Base-by-base conservation (phyloP, 2,113 vertebrate genomes). In the Daphoenositta chrysoptera region DNA sequence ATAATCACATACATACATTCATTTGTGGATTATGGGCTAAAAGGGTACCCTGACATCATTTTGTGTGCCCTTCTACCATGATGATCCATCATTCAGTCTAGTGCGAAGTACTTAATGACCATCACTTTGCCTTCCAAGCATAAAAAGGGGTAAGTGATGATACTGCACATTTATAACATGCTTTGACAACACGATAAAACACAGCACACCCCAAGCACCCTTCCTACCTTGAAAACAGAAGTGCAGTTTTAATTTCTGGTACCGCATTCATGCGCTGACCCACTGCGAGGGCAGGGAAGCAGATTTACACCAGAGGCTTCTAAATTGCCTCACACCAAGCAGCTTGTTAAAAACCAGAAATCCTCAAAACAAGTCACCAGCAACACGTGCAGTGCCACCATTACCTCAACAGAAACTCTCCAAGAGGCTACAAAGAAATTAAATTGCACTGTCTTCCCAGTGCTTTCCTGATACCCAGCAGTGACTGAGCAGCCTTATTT, bases 191-290 rank as follows among this genome's bases (percentile, higher is more conserved):
- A 69, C 4, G 5, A 44, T 60, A 66, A 89, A 87, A 81, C 7
- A 87, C 47, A 75, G 44, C 17, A 37, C 6, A 28, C 3, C 16
- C 8, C 22, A 68, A 64, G 16, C 30, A 58, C 27, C 57, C 53
- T 76, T 71, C 85, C 58, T 56, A 77, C 21, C 53, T 20, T n/a
- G 26, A 76, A 84, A 90, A 45, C 12, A 45, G 28, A 85, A 83
- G 27, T 0, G 16, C 15, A 19, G 45, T 22, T 90, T 77, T 65
- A 33, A 72, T 51, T 94, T 75, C 78, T 4, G 2, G 50, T 13
- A 11, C 58, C 0, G 1, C 2, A 4, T 19, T 44, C 2, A 3
- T 2, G 10, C 2, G 1, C 5, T 6, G 1, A 86, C 23, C 22
- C 61, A 33, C 22, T 2, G 0, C 0, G 0, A 87, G 24, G 15